phyloP scores from a whole-genome alignment of 2,888 invertebrate species.

The Cheilosia soror region DNA sequence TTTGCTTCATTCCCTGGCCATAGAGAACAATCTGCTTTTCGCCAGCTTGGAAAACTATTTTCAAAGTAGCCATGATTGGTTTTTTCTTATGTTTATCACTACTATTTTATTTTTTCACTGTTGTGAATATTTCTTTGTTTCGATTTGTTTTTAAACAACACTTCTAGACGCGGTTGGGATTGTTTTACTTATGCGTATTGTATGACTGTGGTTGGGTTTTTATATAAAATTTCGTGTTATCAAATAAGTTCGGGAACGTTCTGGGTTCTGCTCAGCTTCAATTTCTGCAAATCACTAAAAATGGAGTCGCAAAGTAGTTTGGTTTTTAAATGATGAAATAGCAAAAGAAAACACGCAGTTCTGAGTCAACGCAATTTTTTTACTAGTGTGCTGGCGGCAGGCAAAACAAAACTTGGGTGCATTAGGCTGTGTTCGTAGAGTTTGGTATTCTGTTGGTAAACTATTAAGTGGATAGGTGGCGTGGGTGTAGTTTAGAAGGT shows the following conservation, averaged over 20 bases:
- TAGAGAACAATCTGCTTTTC: conserved; percentile 56
- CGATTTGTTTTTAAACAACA: not conserved
- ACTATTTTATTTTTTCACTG: not conserved
- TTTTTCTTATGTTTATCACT: not conserved
- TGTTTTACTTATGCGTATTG: not conserved
- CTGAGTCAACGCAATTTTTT: conserved; percentile 47
- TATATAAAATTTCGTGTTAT: conserved; percentile 22
- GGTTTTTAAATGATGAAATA: conserved; percentile 61
- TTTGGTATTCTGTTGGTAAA: not conserved
- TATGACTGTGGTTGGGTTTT: not conserved
- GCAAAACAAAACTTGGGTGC: conserved; percentile 28
- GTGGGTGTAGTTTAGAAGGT: not conserved
- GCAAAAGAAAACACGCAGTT: not conserved
- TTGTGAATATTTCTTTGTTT: not conserved
- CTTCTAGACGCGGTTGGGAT: not conserved
- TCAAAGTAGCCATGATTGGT: conserved; percentile 46
- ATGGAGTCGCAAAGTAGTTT: conserved; percentile 36
- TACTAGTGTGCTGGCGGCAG: not conserved
- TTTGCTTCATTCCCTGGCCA: conserved; percentile 49
- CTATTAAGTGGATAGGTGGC: conserved; percentile 13
- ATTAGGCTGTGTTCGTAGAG: conserved; percentile 15
- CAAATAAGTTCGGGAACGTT: conserved; percentile 41
- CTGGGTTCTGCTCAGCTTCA: conserved; percentile 36
- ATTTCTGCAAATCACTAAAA: conserved; percentile 71
- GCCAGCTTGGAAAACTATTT: conserved; percentile 50